Evolutionary conservation across 1,140 invertebrate species (phyloP).

Genomic region (Trachymyrmex cornetzi): DNA sequence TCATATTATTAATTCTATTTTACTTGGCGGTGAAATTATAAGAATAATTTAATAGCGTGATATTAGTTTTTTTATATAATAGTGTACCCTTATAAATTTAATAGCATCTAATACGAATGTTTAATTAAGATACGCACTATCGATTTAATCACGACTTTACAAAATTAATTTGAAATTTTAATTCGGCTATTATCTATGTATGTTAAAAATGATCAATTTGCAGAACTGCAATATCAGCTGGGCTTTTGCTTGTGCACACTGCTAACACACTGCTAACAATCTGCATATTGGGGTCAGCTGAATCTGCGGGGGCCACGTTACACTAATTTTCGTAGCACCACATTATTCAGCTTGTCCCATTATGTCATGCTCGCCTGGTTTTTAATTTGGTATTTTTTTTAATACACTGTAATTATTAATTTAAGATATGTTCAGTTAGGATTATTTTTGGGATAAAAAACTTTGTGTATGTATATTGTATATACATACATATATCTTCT

Average conservation of each 20-base stretch:
- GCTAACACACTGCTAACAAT: conserved; percentile 76
- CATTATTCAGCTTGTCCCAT: conserved; percentile 89
- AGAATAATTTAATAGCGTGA: background rate
- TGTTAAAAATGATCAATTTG: conserved; percentile 41
- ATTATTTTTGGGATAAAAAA: conserved; percentile 34
- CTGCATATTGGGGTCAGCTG: conserved; percentile 84
- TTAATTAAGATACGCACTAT: conserved; percentile 30
- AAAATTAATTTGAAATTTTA: conserved; percentile 16
- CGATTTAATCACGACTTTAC: conserved; percentile 14
- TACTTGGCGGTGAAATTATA: background rate
- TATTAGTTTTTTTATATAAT: conserved; percentile 27
- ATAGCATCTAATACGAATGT: conserved; percentile 33
- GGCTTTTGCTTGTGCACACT: conserved; percentile 78
- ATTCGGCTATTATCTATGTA: conserved; percentile 34
- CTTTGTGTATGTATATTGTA: conserved; percentile 3
- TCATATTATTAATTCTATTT: conserved; percentile 35
- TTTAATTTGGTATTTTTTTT: conserved; percentile 73
- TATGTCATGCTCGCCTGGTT: conserved; percentile 77
- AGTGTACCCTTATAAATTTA: conserved; percentile 10
- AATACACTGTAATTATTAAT: conserved; percentile 51
- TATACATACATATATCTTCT: conserved; percentile 17
- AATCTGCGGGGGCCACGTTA: conserved; percentile 87
- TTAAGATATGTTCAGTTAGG: background rate
- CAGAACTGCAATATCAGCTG: conserved; percentile 57
- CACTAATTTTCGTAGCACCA: conserved; percentile 88